These are phyloP conservation scores for Gorsachius goisagi DNA, from an alignment of 2,113 vertebrate species.

Conservation along the genomic window DNA sequence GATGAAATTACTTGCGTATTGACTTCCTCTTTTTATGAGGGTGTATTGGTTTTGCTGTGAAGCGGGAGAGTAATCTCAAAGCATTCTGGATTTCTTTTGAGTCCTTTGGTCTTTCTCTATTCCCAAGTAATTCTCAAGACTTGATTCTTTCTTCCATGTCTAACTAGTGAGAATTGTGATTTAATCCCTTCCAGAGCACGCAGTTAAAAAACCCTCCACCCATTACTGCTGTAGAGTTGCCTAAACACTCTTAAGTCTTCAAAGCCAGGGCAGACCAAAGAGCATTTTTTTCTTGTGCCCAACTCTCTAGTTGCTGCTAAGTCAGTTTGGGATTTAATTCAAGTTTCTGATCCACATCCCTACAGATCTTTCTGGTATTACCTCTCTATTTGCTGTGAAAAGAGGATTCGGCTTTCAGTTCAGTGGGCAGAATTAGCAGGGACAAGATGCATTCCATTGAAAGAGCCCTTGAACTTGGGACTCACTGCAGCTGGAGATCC, in stretches of 20 bases:
- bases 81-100: background rate
- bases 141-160: background rate
- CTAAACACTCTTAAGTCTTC: background rate
- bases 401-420: constrained; percentile 4
- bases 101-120: background rate
- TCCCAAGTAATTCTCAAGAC: background rate
- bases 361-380: background rate
- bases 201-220: background rate
- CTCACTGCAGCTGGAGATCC: background rate
- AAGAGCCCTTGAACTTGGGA: background rate
- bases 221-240: background rate
- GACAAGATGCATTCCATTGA: background rate
- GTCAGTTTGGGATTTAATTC: background rate
- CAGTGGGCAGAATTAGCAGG: background rate
- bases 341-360: background rate
- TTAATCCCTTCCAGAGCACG: background rate
- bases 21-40: background rate
- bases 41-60: background rate
- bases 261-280: background rate
- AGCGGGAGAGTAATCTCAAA: background rate
- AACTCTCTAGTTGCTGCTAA: background rate
- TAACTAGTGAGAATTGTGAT: background rate
- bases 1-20: background rate
- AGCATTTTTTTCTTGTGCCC: background rate
- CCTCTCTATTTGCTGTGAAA: background rate